These are phyloP conservation scores for Orius insidiosus DNA, from an alignment of 1,140 invertebrate genomes.

Conservation along the genomic window DNA sequence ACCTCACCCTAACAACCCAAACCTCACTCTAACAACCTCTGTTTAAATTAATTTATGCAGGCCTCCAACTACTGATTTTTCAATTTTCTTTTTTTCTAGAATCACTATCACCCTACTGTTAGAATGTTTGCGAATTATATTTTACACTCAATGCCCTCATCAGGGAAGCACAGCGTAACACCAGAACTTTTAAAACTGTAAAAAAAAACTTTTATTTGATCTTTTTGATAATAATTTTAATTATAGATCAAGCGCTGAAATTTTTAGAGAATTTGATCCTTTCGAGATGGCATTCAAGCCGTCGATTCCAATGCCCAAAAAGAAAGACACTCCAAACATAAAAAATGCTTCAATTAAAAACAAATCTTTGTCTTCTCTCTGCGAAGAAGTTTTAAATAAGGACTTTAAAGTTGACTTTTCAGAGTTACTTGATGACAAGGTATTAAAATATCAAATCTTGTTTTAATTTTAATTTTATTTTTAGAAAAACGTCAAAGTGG, in stretches of 20 bases:
- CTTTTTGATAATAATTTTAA: constrained; percentile 14
- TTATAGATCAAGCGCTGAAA: constrained; percentile 31
- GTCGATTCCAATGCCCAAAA: constrained; percentile 34
- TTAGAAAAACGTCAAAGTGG: background rate
- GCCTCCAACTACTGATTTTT: background rate
- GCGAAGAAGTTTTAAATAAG: constrained; percentile 2
- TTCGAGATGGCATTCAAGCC: constrained; percentile 47
- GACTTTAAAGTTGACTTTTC: constrained; percentile 4
- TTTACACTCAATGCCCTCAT: constrained; percentile 32
- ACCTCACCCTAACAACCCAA: too few relatives aligned
- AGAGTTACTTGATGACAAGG: constrained; percentile 1
- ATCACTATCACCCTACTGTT: constrained; percentile 57
- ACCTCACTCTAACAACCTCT: too few relatives aligned
- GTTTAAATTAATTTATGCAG: constrained; percentile 11
- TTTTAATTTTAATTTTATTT: background rate
- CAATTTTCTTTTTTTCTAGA: constrained; percentile 26
- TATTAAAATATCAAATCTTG: background rate
- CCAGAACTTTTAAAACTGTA: constrained; percentile 43
- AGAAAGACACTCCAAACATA: constrained; percentile 8
- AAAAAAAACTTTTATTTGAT: constrained; percentile 23
- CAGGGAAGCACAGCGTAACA: constrained; percentile 37
- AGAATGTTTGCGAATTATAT: constrained; percentile 40
- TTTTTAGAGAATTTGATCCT: constrained; percentile 39
- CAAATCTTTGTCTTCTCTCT: constrained; percentile 3
- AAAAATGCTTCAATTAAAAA: constrained; percentile 2